Evolutionary conservation across 2,888 invertebrate species (phyloP), one percentile per base, ranked within the genome.

Genomic region (Apamea monoglypha): DNA sequence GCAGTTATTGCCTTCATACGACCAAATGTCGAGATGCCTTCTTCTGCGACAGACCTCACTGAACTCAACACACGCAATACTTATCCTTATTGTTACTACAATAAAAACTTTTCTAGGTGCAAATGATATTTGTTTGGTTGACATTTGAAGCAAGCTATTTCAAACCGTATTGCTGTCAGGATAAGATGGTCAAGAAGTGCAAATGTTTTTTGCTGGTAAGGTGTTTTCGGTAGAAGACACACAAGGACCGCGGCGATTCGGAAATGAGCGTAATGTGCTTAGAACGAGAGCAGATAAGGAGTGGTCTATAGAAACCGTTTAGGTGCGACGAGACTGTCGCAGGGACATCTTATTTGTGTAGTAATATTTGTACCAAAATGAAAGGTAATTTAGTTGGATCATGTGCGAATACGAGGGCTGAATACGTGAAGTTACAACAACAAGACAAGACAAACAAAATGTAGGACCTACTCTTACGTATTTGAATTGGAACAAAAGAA

Each of bases 251-350:
- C 61, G 44, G 73, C 78, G 83, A 75, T 88, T 89, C 80, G 86
- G 88, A 88, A 89, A 89, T 86, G 89, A 83, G 72, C 73, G 81
- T 86, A 83, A 88, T 86, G 74, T 78, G 74, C 85, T 87, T 63
- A 81, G 73, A 83, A 71, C 61, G 78, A 81, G 78, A 88, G 73
- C 68, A 80, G 89, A 83, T 85, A 85, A 83, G 78, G 69, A 79
- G 71, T 36, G 85, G 70, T 69, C 78, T 68, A 80, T 78, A 77
- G 74, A 80, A 79, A 81, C 32, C 76, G 73, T 85, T 84, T 74
- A 80, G 70, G 36, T 64, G 85, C 47, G 63, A 53, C 69, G 66
- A 63, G 29, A 79, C 69, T 66, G 73, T 44, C 36, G 61, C 36
- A n/a, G 32, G 53, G 71, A 63, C 36, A 14, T 21, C 68, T 63